Base-by-base conservation (phyloP, 1,140 invertebrate genomes). In the Drosophila littoralis region DNA sequence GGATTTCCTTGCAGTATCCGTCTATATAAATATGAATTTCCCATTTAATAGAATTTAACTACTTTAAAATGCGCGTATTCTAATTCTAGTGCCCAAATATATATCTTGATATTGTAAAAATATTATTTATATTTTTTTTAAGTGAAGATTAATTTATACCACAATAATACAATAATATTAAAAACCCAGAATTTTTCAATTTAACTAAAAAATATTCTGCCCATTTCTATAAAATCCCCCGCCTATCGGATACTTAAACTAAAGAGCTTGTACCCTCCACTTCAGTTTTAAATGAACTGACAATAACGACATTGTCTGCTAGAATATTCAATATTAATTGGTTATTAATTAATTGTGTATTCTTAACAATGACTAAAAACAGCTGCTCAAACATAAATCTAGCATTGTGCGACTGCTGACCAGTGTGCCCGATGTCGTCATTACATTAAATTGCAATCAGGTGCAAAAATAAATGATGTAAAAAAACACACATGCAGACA, bases 391-490 rank as follows among this genome's bases (percentile, higher is more conserved):
- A 48, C 54, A 43, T 10, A 28, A 45, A 51, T 45, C 28, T 9
- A 7, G 5, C 33, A 48, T 55, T 71, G 50, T 64, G 7, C 13
- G 51, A 64, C 36, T 52, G 12, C n/a, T 59, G 54, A 58, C 69
- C 81, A 84, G 70, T 83, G 83, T 82, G 68, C 32, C 64, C 28
- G 33, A 46, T 63, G 61, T 48, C 36, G 66, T 75, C 82, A 81
- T 81, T 76, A 60, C 60, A 79, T 69, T 76, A 63, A 70, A 81
- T 74, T 70, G 74, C 74, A 85, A 63, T 85, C 78, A 85, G 77
- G 52, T 86, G 79, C 66, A 59, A 51, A 35, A 17, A 22, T 32
- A 61, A 35, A 17, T 46, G 45, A 36, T 15, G 13, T 15, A 52
- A 52, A 54, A 22, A 48, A 7, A 38, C 17, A 52, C 7, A 61